Conservation (phyloP, 2,797 vertebrate genomes). For the Ambastaia sidthimunki region DNA sequence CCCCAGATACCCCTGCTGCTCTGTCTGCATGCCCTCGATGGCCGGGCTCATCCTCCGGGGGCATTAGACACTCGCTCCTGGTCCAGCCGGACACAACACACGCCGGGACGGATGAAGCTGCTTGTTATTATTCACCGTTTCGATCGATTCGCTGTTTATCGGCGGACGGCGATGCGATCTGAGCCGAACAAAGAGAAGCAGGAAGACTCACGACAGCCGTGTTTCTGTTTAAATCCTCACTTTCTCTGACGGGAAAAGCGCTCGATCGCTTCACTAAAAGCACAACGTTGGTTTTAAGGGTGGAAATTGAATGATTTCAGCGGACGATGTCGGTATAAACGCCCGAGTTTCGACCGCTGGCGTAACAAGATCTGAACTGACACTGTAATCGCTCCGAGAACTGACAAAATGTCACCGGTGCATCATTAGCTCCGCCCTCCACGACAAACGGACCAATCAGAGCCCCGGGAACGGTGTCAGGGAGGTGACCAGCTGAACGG, state of each 20-base stretch:
- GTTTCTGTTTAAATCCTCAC: conserved; percentile 51
- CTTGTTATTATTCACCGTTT: conserved; percentile 52
- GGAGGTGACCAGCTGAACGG: conserved; percentile 69
- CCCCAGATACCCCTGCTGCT: conserved; percentile 80
- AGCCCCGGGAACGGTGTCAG: conserved; percentile 65
- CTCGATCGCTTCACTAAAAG: not conserved
- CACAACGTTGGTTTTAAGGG: not conserved
- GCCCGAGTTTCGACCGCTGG: not conserved
- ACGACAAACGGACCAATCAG: conserved; percentile 69
- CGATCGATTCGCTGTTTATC: not conserved
- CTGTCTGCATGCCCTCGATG: conserved; percentile 97
- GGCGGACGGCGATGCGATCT: conserved; percentile 2
- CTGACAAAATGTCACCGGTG: conserved; percentile 65
- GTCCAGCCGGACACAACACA: conserved; percentile 33
- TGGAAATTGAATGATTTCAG: not conserved
- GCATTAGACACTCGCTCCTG: conserved; percentile 83
- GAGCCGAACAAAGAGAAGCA: conserved; percentile 69
- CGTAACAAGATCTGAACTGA: conserved; percentile 67
- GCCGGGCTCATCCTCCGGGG: conserved; percentile 99
- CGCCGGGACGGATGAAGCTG: conserved; percentile 28
- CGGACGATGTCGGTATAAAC: fast-evolving
- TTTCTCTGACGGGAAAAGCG: conserved; percentile 33
- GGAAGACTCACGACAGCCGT: conserved; percentile 62
- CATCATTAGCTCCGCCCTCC: conserved; percentile 53
- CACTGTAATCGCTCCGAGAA: conserved; percentile 28